Base-by-base conservation (phyloP, 2,888 invertebrate genomes). In the Macrophya annulata region DNA sequence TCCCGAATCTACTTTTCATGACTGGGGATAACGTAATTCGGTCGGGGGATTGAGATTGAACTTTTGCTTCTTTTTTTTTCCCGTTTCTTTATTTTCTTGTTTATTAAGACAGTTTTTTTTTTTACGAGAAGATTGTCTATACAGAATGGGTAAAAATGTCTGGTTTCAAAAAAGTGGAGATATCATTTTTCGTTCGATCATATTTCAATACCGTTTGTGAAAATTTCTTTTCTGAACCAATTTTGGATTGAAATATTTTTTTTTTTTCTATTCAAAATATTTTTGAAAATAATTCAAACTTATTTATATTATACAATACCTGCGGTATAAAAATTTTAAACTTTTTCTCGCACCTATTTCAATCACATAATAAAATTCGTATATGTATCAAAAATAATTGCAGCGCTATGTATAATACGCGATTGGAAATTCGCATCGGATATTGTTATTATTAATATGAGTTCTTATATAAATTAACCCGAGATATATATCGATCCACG, bases 401-500 rank as follows among this genome's bases (percentile, higher is more conserved):
- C 12, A 62, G 12, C 62, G 12, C 12, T 12, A 48, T 48, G 4
- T 48, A 48, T 55, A 2, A n/a, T 55, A 8, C 55, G 25, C 25
- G 62, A 62, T 62, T 62, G 25, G 62, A 62, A 62, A 62, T 62
- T 62, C 62, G 10, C 25, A 62, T 25, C 62, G n/a, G 55, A 55
- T 55, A 55, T 55, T 55, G 3, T n/a, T 62, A 62, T 55, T 1
- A 4, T 12, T 10, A 48, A 55, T 17, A 55, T 62, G 62, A 12
- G 21, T 68, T 55, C 68, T 31, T 37, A 17, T 68, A 68, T 37
- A 21, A 3, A 68, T 17, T 5, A 37, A 68, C 31, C 21, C 55
- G 17, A 10, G 59, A 25, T 12, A 31, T 81, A 43, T 62, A 81
- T 81, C 81, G 81, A 81, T 77, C 62, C 55, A 65, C 59, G 81